Percentiles rank a stretch among this genome's conserved stretches.
These are phyloP conservation scores for Probosciger aterrimus DNA, from an alignment of 2,113 vertebrate species.

Conservation along the genomic window DNA sequence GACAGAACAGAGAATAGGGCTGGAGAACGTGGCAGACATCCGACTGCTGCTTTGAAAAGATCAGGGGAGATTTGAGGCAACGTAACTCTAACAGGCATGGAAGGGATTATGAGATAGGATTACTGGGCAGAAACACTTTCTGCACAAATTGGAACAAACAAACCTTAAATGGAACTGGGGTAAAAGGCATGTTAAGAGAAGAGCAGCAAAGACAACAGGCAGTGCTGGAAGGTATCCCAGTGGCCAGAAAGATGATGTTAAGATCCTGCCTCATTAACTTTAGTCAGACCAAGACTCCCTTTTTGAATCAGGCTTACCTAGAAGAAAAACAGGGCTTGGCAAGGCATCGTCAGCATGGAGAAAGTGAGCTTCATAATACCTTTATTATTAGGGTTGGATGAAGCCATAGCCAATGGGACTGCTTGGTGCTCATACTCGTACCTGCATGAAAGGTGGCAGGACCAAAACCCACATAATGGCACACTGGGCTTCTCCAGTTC, in stretches of 20 bases:
- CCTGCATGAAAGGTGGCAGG: background rate
- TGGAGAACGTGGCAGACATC: background rate
- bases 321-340: background rate
- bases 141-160: background rate
- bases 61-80: fast-evolving
- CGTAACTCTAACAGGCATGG: background rate
- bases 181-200: background rate
- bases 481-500: background rate
- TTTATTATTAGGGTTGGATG: background rate
- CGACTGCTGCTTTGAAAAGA: background rate
- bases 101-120: background rate
- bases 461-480: background rate
- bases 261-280: background rate
- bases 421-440: fast-evolving
- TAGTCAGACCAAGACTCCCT: background rate
- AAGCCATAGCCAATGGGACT: background rate
- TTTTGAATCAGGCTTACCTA: background rate
- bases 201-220: background rate
- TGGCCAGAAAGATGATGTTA: background rate
- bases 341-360: background rate
- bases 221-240: background rate
- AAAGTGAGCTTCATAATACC: background rate
- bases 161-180: background rate
- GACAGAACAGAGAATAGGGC: background rate
- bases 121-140: background rate